These are phyloP conservation scores for Isurus oxyrinchus DNA, from an alignment of 2,113 vertebrate genomes.

Conservation along the genomic window DNA sequence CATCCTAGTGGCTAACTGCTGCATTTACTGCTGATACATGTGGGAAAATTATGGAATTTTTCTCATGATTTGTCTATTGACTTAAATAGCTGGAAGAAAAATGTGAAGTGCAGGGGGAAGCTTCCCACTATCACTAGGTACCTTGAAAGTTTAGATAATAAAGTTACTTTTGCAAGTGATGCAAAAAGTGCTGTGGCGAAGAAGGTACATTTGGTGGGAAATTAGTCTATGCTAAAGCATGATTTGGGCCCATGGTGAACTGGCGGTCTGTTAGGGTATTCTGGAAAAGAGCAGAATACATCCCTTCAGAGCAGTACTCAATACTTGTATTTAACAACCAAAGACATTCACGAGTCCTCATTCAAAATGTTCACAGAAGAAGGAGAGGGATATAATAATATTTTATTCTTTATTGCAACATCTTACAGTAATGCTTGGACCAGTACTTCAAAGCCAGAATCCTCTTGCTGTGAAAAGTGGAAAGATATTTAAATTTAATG, in stretches of 20 bases:
- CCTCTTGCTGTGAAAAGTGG: not conserved
- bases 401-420: not conserved
- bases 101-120: not conserved
- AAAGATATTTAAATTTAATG: not conserved
- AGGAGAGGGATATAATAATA: not conserved
- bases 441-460: not conserved
- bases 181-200: not conserved
- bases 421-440: not conserved
- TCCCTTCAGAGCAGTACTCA: not conserved
- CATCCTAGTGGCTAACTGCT: not conserved
- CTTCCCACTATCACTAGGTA: not conserved
- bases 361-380: not conserved
- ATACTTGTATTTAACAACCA: not conserved
- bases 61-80: not conserved
- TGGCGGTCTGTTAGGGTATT: not conserved
- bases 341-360: not conserved
- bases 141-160: not conserved
- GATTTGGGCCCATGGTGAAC: not conserved
- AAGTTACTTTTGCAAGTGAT: not conserved
- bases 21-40: not conserved
- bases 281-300: not conserved
- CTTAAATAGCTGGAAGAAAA: not conserved
- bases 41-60: not conserved
- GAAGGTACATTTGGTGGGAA: not conserved
- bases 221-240: not conserved